Conservation (phyloP, 2,113 vertebrate species). For the Mugil cephalus region DNA sequence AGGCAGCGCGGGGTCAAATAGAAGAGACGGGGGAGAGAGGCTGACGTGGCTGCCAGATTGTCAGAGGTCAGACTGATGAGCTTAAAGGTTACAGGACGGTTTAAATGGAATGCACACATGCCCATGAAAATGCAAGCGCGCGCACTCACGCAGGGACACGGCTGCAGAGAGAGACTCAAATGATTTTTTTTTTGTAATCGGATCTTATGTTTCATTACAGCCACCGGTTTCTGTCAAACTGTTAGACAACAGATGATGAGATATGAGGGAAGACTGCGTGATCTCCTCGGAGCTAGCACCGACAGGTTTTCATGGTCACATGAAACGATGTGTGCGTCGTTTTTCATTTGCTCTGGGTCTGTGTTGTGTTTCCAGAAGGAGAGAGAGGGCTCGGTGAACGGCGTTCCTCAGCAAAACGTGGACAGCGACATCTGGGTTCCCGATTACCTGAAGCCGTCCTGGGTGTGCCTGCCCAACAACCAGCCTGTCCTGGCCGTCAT, state of each 20-base stretch:
- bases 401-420: constrained; percentile 87
- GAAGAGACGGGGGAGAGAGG: constrained; percentile 38
- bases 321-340: too few relatives aligned
- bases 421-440: constrained; percentile 96
- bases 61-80: constrained; percentile 54
- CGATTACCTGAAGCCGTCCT: constrained; percentile 93
- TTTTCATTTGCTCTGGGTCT: constrained; percentile 10
- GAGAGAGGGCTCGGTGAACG: constrained; percentile 86
- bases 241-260: too few relatives aligned
- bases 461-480: constrained; percentile 95
- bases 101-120: constrained; percentile 29
- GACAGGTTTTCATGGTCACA: too few relatives aligned
- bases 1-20: constrained; percentile 54
- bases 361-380: constrained; percentile 85
- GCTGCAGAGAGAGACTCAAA: constrained; percentile 32
- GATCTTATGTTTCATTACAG: constrained; percentile 34
- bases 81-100: constrained; percentile 45
- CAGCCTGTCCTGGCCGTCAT: constrained; percentile 90
- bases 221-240: constrained; percentile 19
- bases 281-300: too few relatives aligned
- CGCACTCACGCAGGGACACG: constrained; percentile 26
- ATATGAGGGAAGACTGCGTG: too few relatives aligned
- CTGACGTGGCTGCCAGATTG: constrained; percentile 61
- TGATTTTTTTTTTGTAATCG: constrained; percentile 57
- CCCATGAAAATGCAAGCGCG: constrained; percentile 12